Base-by-base conservation (phyloP, 2,888 invertebrate genomes). In the Patella ulyssiponensis region DNA sequence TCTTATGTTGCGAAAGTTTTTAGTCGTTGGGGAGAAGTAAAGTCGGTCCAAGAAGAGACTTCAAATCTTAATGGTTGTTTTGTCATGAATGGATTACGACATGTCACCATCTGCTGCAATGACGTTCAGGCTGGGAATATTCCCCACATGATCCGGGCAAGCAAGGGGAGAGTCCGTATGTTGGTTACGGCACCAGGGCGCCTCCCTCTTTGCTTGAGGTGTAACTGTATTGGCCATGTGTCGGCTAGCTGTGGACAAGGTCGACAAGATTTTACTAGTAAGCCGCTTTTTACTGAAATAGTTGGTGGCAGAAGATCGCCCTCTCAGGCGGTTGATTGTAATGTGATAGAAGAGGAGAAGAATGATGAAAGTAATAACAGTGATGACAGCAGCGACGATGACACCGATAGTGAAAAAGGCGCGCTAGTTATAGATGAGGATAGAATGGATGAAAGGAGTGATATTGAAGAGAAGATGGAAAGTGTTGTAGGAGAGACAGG, bases 261-360 rank as follows among this genome's bases (percentile, higher is more conserved):
- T 0, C 0, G 7, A 1, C 44, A 5, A 44, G 44, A 33, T 2
- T 3, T n/a, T n/a, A n/a, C 0, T 5, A 44, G 7, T 1, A 44
- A 7, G 44, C 44, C 44, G 9, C 44, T 9, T 5, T 44, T 9
- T 9, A 44, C 44, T 1, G 44, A 44, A 4, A 1, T 44, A 1
- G 0, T 44, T 1, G 9, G 1, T 64, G 64, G 20, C 1, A 20
- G 5, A 4, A 7, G 20, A 23, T 1, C 23, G 1, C 23, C 64
- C 4, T 5, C 64, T 4, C 64, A 9, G 12, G 14, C 20, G 23
- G 23, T 23, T 11, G 17, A 64, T 4, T 20, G n/a, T 0, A 4
- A 58, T 17, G 58, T 20, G 20, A 58, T 4, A 12, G 58, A 1
- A 20, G 17, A 17, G n/a, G n/a, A n/a, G 0, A n/a, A 58, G 7